Conservation (phyloP, 1,140 invertebrate genomes). For the Parasteatoda tepidariorum region DNA sequence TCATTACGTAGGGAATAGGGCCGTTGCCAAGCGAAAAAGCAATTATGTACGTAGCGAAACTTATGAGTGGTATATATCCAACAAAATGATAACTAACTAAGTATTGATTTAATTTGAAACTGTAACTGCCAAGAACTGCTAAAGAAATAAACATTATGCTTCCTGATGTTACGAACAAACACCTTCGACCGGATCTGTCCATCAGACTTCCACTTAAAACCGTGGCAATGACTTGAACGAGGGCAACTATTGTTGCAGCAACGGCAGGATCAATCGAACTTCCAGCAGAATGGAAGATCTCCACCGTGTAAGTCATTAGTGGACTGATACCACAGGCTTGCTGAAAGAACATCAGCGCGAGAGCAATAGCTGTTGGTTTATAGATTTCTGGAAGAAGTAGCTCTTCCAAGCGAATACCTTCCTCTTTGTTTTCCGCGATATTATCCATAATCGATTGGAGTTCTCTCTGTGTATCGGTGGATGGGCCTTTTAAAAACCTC, state of each 20-base stretch:
- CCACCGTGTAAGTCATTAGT: constrained; percentile 90
- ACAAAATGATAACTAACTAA: neutral
- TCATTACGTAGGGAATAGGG: constrained; percentile 85
- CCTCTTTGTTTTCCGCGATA: neutral
- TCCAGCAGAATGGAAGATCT: constrained; percentile 80
- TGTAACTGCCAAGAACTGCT: constrained; percentile 73
- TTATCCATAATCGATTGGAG: neutral
- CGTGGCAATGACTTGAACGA: constrained; percentile 89
- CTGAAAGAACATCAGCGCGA: constrained; percentile 93
- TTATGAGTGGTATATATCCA: constrained; percentile 72
- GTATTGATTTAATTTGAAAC: neutral
- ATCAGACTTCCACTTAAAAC: constrained; percentile 85
- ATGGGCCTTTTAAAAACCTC: constrained; percentile 29
- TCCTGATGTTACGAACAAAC: constrained; percentile 82
- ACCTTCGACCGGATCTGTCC: constrained; percentile 85
- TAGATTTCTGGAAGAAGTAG: constrained; percentile 2
- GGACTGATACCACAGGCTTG: constrained; percentile 93
- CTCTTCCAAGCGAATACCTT: neutral
- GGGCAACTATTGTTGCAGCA: constrained; percentile 84
- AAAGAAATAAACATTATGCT: constrained; percentile 72
- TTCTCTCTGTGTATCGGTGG: constrained; percentile 15
- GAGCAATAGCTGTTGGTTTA: constrained; percentile 73
- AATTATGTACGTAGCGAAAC: constrained; percentile 73
- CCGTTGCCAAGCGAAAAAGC: constrained; percentile 80
- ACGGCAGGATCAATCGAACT: constrained; percentile 73